These are phyloP conservation scores for Berghia stephanieae DNA, from an alignment of 1,140 invertebrate species.

Conservation along the genomic window DNA sequence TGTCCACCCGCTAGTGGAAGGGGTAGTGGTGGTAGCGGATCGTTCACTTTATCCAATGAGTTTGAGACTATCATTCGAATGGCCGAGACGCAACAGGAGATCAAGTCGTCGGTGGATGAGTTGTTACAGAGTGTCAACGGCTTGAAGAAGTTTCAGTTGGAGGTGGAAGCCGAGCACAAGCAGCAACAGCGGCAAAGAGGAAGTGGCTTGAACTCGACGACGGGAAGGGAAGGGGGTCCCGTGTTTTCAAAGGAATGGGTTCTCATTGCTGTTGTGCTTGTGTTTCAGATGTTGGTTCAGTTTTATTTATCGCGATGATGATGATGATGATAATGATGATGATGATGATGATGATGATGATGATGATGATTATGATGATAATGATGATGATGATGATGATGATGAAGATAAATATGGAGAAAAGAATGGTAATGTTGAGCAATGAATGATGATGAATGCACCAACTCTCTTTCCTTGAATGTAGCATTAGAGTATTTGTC, in stretches of 20 bases:
- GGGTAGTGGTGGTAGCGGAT: not conserved
- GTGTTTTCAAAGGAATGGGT: constrained; percentile 44
- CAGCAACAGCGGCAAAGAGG: not conserved
- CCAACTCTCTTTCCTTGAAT: constrained; percentile 2
- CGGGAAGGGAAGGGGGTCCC: constrained; percentile 22
- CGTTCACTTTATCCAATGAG: not conserved
- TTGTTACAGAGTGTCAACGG: not conserved
- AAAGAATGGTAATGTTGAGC: not conserved
- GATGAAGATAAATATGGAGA: not conserved
- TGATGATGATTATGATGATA: no score
- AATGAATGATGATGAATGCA: not conserved
- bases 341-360: no score
- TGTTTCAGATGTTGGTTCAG: constrained; percentile 55
- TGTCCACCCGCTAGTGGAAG: not conserved
- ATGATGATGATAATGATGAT: constrained; percentile 9
- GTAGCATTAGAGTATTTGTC: not conserved
- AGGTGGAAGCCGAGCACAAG: not conserved
- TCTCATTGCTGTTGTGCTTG: constrained; percentile 49
- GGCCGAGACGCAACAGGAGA: constrained; percentile 23
- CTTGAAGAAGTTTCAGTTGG: not conserved
- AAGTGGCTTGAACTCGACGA: not conserved
- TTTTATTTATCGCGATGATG: constrained; percentile 43
- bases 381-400: constrained; percentile 3
- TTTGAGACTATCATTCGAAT: not conserved
- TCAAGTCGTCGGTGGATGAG: constrained; percentile 3